A percentile compares a stretch with the other conserved stretches of the same genome.
Conservation (phyloP, 2,113 vertebrate genomes). For the Podarcis muralis region DNA sequence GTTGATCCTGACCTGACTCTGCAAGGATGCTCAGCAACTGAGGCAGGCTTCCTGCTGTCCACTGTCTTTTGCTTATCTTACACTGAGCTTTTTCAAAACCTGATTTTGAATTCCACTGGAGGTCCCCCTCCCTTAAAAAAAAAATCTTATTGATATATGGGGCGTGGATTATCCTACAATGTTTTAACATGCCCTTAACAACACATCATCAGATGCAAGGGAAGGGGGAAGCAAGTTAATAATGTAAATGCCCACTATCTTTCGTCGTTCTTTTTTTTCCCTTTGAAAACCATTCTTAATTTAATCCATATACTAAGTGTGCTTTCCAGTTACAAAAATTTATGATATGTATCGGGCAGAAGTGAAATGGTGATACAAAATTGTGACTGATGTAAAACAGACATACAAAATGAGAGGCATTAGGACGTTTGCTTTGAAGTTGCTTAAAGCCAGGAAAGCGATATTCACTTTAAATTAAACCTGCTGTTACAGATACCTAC, state of each 20-base stretch:
- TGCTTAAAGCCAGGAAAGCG: conserved; percentile 92
- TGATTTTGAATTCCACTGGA: conserved; percentile 33
- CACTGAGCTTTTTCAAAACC: background rate
- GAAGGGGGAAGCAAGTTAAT: conserved; percentile 56
- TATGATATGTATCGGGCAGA: conserved; percentile 81
- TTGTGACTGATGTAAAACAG: conserved; percentile 92
- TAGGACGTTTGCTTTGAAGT: conserved; percentile 94
- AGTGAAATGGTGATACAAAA: conserved; percentile 76
- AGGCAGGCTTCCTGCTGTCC: background rate
- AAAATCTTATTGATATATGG: conserved; percentile 40
- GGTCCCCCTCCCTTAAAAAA: background rate
- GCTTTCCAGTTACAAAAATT: conserved; percentile 78
- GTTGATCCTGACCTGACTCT: too few relatives aligned
- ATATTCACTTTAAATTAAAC: conserved; percentile 94
- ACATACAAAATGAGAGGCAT: conserved; percentile 82
- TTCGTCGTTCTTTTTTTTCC: conserved; percentile 43
- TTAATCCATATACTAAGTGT: conserved; percentile 78
- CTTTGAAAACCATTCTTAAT: conserved; percentile 77
- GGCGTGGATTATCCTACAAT: conserved; percentile 58
- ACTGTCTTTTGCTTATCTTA: background rate
- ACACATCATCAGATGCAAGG: conserved; percentile 52
- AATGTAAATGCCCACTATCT: conserved; percentile 67
- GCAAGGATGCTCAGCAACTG: background rate
- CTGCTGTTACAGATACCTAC: conserved; percentile 91
- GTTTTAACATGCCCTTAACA: conserved; percentile 55